Evolutionary conservation across 2,888 invertebrate genomes (phyloP), one percentile per base, ranked within the genome.

Genomic region (Microctonus aethiopoides): DNA sequence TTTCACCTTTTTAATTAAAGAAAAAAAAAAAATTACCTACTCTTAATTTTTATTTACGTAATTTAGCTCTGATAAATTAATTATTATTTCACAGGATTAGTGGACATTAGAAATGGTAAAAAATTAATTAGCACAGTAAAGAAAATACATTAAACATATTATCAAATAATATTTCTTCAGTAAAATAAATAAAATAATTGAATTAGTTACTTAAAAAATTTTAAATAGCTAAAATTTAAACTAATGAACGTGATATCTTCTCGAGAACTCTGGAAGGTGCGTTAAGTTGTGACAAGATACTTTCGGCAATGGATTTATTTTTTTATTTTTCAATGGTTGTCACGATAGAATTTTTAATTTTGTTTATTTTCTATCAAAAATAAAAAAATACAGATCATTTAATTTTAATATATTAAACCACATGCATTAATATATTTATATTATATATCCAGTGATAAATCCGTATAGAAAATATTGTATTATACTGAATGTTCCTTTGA

Each of bases 241-340:
- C 10, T 13, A 57, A 63, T 65, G 65, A 65, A 24, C 36, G 52
- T 64, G 54, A 60, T 64, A 64, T 60, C 59, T 34, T 54, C 52
- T 78, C 76, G 86, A 86, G 85, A 86, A 84, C 87, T 86, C 85
- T 81, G 87, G 87, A 87, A 87, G 87, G 87, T 87, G 87, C 87
- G 87, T 87, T 87, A 87, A 87, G 86, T 84, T 83, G 87, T 86
- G 86, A 86, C 86, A 86, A 86, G 86, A 85, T 82, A 84, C 81
- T n/a, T n/a, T 54, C 26, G 41, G 57, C 32, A 34, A 26, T 22
- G 11, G 41, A 59, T 52, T 52, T 24, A 16, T 34, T 60, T 60
- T 39, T 60, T 26, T 34, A n/a, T 13, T 51, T 16, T 51, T 26
- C n/a, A 5, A 29, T 20, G n/a, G 10, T 20, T 60, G n/a, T 32